These are phyloP conservation scores for Penelope pileata DNA, from an alignment of 2,113 vertebrate genomes.

Conservation along the genomic window DNA sequence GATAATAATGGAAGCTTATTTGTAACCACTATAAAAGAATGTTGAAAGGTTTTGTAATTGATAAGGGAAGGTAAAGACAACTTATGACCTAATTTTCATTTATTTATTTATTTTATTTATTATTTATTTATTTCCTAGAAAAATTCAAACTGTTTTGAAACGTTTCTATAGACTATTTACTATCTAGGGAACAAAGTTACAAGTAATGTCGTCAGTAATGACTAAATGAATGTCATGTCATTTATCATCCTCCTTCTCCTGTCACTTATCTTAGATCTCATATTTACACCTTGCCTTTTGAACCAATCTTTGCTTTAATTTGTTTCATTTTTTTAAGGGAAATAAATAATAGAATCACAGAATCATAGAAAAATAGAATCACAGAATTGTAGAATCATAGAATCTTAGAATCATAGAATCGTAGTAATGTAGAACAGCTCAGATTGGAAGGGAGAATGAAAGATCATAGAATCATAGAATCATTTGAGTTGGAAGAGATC, in stretches of 20 bases:
- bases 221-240: background rate
- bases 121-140: background rate
- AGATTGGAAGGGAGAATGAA: background rate
- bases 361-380: too few species aligned
- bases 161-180: background rate
- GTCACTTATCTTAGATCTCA: background rate
- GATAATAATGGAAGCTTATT: background rate
- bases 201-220: background rate
- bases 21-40: background rate
- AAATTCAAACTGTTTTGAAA: background rate
- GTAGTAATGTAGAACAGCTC: background rate
- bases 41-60: background rate
- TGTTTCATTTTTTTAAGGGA: background rate
- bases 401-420: background rate
- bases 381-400: background rate
- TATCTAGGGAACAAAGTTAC: background rate
- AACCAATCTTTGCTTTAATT: background rate
- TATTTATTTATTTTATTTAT: too few species aligned
- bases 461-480: background rate
- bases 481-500: too few species aligned
- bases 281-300: background rate
- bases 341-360: background rate
- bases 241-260: background rate
- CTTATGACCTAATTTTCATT: accelerated
- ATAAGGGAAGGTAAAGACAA: background rate